Base-by-base conservation (phyloP, 2,888 invertebrate genomes). In the Coremacera marginata region DNA sequence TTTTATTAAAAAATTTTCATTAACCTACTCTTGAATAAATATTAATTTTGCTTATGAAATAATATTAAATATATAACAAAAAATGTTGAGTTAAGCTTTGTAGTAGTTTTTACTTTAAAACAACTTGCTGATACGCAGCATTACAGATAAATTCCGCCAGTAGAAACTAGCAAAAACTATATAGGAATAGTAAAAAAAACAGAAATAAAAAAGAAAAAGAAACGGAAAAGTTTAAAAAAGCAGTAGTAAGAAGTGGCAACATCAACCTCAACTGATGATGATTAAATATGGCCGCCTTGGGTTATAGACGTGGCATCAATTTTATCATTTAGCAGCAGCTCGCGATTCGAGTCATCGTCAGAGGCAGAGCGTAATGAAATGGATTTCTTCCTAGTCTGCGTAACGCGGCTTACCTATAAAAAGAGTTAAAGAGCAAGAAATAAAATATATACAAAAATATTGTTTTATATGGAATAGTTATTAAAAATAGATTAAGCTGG, bases 281-380 rank as follows among this genome's bases (percentile, higher is more conserved):
- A 86, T 86, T 86, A 86, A 86, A 85, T 86, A 84, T 84, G 82
- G 85, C 84, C 83, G 86, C 86, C 86, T 85, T 83, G 83, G 86
- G 86, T 84, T 85, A 84, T 83, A 86, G 86, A 86, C 84, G 76
- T 62, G 27, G 57, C 75, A 75, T 76, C 71, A 60, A 71, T 71
- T 71, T 57, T 71, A 71, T 60, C 71, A 60, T 71, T 71, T 71
- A 71, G 25, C 62, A 62, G 63, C 63, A 65, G 63, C 63, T 65
- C 63, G 63, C 63, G 68, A 14, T 51, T 70, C 34, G 25, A 70
- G 25, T 70, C 49, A 44, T 44, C 44, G 44, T 44, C 37, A 22
- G 22, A n/a, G 63, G 25, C 34, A 31, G 63, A 31, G n/a, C 31
- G 3, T 31, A 65, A 37, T 65, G 11, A 55, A 19, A 9, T 22